Evolutionary conservation across 2,888 invertebrate species (phyloP).

Genomic region (Petrolisthes manimaculis): DNA sequence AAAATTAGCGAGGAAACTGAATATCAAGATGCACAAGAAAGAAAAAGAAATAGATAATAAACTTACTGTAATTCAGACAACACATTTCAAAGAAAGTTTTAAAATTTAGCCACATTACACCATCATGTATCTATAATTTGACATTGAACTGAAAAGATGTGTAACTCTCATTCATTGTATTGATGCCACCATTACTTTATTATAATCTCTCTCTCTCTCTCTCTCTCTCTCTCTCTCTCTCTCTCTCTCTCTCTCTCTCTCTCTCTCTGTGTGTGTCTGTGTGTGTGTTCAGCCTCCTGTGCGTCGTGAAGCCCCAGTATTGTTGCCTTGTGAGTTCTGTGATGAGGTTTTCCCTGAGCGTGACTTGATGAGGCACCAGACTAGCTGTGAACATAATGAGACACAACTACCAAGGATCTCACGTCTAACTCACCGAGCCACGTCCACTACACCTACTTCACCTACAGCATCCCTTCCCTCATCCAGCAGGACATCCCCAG

Average conservation of each 20-base stretch:
- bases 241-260: neutral
- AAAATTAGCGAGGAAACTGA: too few relatives aligned
- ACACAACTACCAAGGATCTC: constrained; percentile 61
- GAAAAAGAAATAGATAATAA: too few relatives aligned
- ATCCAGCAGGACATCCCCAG: constrained; percentile 12
- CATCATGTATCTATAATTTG: too few relatives aligned
- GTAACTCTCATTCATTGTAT: too few relatives aligned
- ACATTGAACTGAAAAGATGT: too few relatives aligned
- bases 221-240: neutral
- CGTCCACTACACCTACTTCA: constrained; percentile 6
- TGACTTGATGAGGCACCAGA: constrained; percentile 73
- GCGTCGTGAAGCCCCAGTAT: constrained; percentile 63
- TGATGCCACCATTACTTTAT: too few relatives aligned
- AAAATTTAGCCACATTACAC: too few relatives aligned
- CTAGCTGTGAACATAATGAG: constrained; percentile 64
- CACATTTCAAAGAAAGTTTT: too few relatives aligned
- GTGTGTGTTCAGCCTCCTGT: constrained; percentile 62
- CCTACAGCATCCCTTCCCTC: neutral
- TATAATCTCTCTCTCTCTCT: neutral
- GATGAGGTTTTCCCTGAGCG: constrained; percentile 73
- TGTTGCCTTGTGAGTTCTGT: constrained; percentile 75
- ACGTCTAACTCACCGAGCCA: constrained; percentile 46
- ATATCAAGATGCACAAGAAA: too few relatives aligned
- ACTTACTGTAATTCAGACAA: too few relatives aligned
- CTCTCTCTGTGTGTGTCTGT: too few relatives aligned